Conservation (phyloP, 1,140 invertebrate genomes). For the Dufourea novaeangliae region DNA sequence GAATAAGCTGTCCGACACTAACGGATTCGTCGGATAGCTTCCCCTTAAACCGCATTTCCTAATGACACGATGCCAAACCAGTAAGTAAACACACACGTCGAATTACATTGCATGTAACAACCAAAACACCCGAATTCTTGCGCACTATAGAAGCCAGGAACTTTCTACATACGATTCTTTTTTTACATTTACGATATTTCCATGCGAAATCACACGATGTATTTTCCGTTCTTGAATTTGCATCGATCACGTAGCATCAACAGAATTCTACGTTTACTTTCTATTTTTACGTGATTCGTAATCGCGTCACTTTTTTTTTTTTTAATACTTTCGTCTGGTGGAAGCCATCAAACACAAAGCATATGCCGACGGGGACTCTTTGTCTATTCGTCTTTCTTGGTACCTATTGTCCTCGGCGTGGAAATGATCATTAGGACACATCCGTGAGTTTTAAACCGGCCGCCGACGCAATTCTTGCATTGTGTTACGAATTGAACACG, state of each 20-base stretch:
- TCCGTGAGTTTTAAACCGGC: neutral
- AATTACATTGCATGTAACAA: neutral
- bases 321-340: neutral
- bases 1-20: neutral
- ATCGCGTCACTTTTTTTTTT: conserved; percentile 7
- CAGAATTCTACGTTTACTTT: too few relatives aligned
- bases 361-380: conserved; percentile 48
- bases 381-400: conserved; percentile 25
- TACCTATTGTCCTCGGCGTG: conserved; percentile 13
- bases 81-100: neutral
- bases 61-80: neutral
- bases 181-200: conserved; percentile 1
- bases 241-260: neutral
- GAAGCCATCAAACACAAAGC: conserved; percentile 14
- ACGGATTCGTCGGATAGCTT: neutral
- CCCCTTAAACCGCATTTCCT: conserved; percentile 9
- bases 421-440: neutral
- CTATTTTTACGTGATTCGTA: too few relatives aligned
- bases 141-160: neutral
- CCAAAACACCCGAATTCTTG: conserved; percentile 9
- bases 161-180: conserved; percentile 31
- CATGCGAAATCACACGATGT: neutral
- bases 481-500: neutral
- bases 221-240: neutral
- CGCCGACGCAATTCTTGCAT: neutral